These are phyloP conservation scores for Erinaceus europaeus DNA, from an alignment of 2,113 vertebrate genomes.

Conservation along the genomic window DNA sequence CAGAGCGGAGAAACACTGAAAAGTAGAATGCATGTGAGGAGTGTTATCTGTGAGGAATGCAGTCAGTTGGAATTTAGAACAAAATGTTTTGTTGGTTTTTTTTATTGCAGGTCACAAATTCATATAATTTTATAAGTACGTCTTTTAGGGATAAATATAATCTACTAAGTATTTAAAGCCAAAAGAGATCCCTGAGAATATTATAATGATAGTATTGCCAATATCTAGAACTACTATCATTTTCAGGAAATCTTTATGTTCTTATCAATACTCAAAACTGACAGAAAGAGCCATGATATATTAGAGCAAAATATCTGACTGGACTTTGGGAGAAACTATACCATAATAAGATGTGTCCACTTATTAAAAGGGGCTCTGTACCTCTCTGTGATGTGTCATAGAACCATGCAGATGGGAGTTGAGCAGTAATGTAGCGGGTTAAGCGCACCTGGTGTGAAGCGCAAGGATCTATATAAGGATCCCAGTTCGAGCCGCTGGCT, in stretches of 20 bases:
- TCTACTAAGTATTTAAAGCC: conserved; percentile 58
- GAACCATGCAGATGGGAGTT: too few species aligned
- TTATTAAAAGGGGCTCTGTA: neutral
- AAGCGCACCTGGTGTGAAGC: too few species aligned
- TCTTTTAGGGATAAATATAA: conserved; percentile 62
- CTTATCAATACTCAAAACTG: conserved; percentile 12
- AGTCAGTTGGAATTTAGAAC: conserved; percentile 59
- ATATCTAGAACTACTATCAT: conserved; percentile 38
- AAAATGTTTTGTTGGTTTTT: conserved; percentile 50
- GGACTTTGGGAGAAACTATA: conserved; percentile 30
- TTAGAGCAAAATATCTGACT: conserved; percentile 47
- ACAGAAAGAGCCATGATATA: neutral
- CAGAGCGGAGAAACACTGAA: conserved; percentile 55
- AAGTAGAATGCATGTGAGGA: conserved; percentile 38
- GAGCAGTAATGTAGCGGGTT: too few species aligned
- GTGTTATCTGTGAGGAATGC: conserved; percentile 63
- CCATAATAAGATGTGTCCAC: conserved; percentile 21
- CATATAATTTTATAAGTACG: conserved; percentile 49
- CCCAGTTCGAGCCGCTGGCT: too few species aligned
- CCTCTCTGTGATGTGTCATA: too few species aligned
- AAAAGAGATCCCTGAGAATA: conserved; percentile 50
- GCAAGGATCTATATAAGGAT: neutral
- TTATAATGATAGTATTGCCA: conserved; percentile 43
- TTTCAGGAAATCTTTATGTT: conserved; percentile 51
- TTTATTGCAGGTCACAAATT: conserved; percentile 44